A percentile compares a stretch with the other conserved stretches of the same genome.
Conservation (phyloP, 2,113 vertebrate genomes). For the Panthera leo region DNA sequence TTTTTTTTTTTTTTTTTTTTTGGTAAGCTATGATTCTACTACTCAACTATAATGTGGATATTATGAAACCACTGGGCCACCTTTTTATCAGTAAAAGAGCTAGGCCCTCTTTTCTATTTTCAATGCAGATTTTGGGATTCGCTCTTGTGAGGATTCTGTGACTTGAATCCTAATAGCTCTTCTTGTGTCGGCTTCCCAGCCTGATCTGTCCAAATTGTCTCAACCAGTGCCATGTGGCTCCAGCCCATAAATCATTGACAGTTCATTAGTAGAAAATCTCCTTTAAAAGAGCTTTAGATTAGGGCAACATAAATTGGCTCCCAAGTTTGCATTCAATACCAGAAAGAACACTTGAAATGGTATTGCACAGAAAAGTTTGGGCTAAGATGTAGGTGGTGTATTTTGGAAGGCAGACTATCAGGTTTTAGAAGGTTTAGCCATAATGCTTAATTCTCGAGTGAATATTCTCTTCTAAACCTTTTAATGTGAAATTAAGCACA, state of each 20-base stretch:
- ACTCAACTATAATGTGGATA: background rate
- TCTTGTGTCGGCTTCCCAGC: background rate
- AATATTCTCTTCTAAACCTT: background rate
- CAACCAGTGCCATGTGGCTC: background rate
- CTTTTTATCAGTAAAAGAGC: background rate
- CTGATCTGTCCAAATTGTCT: background rate
- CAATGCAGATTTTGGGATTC: background rate
- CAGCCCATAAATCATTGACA: background rate
- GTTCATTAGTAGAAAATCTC: background rate
- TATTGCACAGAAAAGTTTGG: background rate
- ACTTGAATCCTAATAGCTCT: background rate
- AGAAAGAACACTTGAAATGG: background rate
- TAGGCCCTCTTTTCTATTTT: background rate
- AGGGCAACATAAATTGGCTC: background rate
- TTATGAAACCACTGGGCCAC: background rate
- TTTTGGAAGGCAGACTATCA: background rate
- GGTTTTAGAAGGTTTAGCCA: background rate
- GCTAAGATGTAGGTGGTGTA: background rate
- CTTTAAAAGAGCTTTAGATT: background rate
- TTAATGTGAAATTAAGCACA: background rate
- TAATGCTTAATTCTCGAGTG: background rate
- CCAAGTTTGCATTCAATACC: background rate
- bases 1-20: background rate
- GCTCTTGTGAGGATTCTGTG: background rate
- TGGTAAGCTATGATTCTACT: background rate